Evolutionary conservation across 2,113 vertebrate genomes (phyloP).

Genomic region (Sander vitreus): DNA sequence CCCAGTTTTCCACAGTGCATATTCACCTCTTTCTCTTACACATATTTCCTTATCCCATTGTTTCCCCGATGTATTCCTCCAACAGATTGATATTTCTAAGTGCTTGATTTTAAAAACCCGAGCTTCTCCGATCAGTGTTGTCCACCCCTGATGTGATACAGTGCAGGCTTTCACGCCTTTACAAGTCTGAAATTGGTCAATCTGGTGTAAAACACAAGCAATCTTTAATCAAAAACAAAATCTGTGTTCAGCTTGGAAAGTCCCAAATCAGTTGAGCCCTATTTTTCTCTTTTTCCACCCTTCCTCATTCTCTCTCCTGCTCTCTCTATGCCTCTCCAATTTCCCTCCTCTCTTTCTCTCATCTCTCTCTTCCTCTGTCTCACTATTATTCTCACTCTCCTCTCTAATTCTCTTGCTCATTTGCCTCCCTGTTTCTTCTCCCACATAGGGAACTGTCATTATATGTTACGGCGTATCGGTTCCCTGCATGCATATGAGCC

Average conservation of each 20-base stretch:
- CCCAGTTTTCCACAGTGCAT: background rate
- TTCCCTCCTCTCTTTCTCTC: slow-evolving; percentile 36
- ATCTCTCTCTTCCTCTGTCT: slow-evolving; percentile 43
- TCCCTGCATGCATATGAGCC: slow-evolving; percentile 74
- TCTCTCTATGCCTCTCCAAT: slow-evolving; percentile 53
- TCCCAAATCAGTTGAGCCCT: slow-evolving; percentile 16
- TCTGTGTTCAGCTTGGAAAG: slow-evolving; percentile 33
- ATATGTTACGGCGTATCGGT: slow-evolving; percentile 74
- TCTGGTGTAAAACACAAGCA: slow-evolving; percentile 10
- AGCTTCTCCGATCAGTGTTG: background rate
- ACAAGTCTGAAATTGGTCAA: slow-evolving; percentile 9
- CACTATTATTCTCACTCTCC: slow-evolving; percentile 47
- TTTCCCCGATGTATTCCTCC: background rate
- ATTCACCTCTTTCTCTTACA: background rate
- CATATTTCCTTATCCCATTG: background rate
- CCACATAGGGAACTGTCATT: slow-evolving; percentile 78
- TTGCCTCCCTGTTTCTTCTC: slow-evolving; percentile 74
- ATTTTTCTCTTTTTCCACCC: slow-evolving; percentile 46
- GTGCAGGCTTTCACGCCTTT: slow-evolving; percentile 1
- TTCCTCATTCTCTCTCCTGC: slow-evolving; percentile 33
- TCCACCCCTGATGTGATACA: slow-evolving; percentile 7
- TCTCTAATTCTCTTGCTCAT: slow-evolving; percentile 76
- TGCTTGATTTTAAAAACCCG: slow-evolving; percentile 4
- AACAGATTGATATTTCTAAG: background rate
- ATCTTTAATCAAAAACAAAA: slow-evolving; percentile 44